These are phyloP conservation scores for Phasia obesa DNA, from an alignment of 2,888 invertebrate species.

Conservation along the genomic window DNA sequence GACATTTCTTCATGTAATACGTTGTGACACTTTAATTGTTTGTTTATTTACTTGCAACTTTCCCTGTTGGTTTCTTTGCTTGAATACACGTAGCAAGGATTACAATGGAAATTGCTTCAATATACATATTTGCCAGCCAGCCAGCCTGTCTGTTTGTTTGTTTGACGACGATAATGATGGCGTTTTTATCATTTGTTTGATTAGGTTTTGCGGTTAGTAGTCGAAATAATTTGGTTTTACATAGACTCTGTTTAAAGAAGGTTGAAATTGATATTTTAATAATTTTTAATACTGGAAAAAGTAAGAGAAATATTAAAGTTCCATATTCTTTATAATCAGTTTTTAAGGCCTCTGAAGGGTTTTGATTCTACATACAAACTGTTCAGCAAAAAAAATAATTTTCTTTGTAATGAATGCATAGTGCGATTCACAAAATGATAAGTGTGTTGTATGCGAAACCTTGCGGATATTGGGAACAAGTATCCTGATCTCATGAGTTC, in stretches of 20 bases:
- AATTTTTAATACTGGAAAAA: no score
- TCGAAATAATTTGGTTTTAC: conserved; percentile 9
- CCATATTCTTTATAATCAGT: no score
- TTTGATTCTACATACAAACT: no score
- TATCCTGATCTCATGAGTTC: no score
- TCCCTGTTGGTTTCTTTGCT: conserved; percentile 38
- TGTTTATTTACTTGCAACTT: conserved; percentile 71
- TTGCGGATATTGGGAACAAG: no score
- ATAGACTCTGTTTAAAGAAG: neutral
- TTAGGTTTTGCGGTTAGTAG: conserved; percentile 70
- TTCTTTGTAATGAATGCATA: no score
- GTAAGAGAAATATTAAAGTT: no score
- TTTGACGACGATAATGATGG: conserved; percentile 48
- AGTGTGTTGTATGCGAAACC: no score
- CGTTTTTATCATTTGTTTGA: conserved; percentile 60
- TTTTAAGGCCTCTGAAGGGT: no score
- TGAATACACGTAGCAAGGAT: conserved; percentile 23
- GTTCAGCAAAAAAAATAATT: no score
- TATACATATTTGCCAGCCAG: conserved; percentile 25
- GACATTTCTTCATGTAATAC: conserved; percentile 67
- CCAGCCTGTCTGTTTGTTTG: conserved; percentile 15
- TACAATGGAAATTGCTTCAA: conserved; percentile 17
- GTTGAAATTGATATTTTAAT: no score
- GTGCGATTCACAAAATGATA: no score
- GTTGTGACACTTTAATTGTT: conserved; percentile 75